These are phyloP conservation scores for Drosophila pseudoobscura DNA, from an alignment of 1,140 invertebrate species.

Conservation along the genomic window DNA sequence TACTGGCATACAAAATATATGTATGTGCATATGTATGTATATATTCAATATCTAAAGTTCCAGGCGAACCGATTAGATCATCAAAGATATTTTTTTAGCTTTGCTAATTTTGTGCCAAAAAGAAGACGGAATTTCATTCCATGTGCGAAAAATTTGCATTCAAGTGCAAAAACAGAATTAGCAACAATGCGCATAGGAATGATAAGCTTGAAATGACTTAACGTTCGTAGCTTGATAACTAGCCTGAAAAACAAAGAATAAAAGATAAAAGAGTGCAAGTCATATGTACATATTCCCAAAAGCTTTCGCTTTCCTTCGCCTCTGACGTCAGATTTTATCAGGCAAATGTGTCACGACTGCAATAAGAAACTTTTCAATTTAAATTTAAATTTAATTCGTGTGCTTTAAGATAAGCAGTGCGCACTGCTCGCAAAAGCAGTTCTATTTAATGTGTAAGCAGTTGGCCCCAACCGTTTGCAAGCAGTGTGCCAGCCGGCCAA, in stretches of 20 bases:
- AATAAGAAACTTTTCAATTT: background rate
- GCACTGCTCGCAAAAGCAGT: too few species aligned
- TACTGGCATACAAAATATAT: conserved; percentile 12
- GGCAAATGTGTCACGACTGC: too few species aligned
- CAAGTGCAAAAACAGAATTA: conserved; percentile 52
- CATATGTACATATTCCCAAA: conserved; percentile 12
- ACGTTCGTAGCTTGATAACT: conserved; percentile 27
- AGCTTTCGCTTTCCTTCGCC: conserved; percentile 8
- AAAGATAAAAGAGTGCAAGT: conserved; percentile 33
- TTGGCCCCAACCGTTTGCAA: too few species aligned
- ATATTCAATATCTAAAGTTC: conserved; percentile 30
- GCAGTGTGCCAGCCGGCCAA: too few species aligned
- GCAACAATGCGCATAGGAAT: conserved; percentile 7
- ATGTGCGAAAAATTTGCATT: conserved; percentile 67
- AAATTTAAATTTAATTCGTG: conserved; percentile 26
- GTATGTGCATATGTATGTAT: background rate
- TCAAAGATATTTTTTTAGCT: conserved; percentile 47
- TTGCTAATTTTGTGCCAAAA: conserved; percentile 28
- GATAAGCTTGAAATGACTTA: conserved; percentile 44
- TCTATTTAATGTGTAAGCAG: too few species aligned
- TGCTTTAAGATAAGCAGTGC: conserved; percentile 51
- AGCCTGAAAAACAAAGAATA: conserved; percentile 2
- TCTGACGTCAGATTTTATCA: conserved; percentile 33
- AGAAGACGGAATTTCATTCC: conserved; percentile 22
- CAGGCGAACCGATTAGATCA: conserved; percentile 65